Conservation (phyloP, 2,113 vertebrate species). For the Platichthys stellatus region DNA sequence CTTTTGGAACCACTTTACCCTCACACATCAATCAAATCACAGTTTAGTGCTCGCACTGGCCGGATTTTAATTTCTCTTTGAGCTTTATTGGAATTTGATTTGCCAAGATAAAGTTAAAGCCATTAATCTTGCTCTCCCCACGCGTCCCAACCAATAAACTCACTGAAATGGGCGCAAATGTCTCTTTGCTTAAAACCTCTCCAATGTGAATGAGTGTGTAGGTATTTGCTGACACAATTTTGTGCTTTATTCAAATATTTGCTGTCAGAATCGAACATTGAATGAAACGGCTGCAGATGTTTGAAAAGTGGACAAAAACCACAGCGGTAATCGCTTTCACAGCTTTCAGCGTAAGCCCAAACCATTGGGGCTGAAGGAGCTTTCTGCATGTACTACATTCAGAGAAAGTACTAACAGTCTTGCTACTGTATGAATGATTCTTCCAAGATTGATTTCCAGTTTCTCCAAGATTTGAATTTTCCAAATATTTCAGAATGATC, state of each 20-base stretch:
- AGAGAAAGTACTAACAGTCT: conserved; percentile 19
- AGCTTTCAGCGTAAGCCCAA: conserved; percentile 49
- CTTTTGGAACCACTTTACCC: conserved; percentile 65
- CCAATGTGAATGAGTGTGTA: conserved; percentile 52
- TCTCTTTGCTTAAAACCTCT: conserved; percentile 53
- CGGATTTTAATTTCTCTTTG: conserved; percentile 70
- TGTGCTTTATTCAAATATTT: conserved; percentile 64
- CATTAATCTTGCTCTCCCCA: conserved; percentile 73
- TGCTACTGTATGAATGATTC: conserved; percentile 50
- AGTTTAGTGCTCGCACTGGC: conserved; percentile 60
- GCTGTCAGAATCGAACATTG: conserved; percentile 54
- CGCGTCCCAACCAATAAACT: conserved; percentile 72
- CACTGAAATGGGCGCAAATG: conserved; percentile 55
- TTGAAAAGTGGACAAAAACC: conserved; percentile 64
- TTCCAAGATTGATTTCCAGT: conserved; percentile 23
- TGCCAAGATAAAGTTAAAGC: conserved; percentile 79
- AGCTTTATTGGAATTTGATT: conserved; percentile 81
- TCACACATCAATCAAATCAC: conserved; percentile 73
- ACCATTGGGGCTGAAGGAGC: conserved; percentile 34
- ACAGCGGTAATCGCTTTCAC: conserved; percentile 71
- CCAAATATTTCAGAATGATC: conserved; percentile 41
- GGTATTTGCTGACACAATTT: conserved; percentile 69
- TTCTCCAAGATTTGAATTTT: background rate
- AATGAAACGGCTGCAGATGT: conserved; percentile 55
- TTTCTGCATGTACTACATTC: conserved; percentile 40